Conservation (phyloP, 1,140 invertebrate species). For the Drosophila triauraria region DNA sequence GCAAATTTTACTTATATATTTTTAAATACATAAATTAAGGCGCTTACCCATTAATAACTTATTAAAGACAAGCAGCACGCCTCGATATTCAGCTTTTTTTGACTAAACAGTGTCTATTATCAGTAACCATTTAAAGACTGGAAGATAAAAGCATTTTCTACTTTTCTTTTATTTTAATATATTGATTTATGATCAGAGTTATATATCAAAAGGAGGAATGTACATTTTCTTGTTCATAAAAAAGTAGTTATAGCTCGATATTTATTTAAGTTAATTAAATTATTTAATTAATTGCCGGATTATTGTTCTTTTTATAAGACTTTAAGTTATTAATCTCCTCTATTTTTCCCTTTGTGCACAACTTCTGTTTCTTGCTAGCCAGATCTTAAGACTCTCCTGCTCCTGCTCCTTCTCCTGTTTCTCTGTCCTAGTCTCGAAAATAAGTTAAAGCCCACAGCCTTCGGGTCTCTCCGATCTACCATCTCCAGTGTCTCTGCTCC, state of each 20-base stretch:
- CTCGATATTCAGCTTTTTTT: no score
- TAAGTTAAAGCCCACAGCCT: constrained; percentile 34
- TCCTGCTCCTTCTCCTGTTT: neutral
- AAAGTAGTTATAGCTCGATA: neutral
- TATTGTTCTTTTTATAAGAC: neutral
- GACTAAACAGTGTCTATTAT: no score
- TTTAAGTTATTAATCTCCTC: neutral
- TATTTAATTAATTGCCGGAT: no score
- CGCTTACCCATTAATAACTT: no score
- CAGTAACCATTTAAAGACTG: no score
- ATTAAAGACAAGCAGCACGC: no score
- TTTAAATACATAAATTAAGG: no score
- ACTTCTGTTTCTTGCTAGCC: constrained; percentile 37
- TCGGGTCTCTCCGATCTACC: neutral
- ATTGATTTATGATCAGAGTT: no score
- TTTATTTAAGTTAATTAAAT: no score
- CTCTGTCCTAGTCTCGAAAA: constrained; percentile 1
- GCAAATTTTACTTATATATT: no score
- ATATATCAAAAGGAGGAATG: neutral
- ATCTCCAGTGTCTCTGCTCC: constrained; percentile 13
- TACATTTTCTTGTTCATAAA: neutral
- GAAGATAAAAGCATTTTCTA: no score
- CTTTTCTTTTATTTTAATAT: no score
- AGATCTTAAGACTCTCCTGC: neutral
- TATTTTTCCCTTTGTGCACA: constrained; percentile 1